phyloP scores from a whole-genome alignment of 2,113 vertebrate genomes.

The Arizona elegans region DNA sequence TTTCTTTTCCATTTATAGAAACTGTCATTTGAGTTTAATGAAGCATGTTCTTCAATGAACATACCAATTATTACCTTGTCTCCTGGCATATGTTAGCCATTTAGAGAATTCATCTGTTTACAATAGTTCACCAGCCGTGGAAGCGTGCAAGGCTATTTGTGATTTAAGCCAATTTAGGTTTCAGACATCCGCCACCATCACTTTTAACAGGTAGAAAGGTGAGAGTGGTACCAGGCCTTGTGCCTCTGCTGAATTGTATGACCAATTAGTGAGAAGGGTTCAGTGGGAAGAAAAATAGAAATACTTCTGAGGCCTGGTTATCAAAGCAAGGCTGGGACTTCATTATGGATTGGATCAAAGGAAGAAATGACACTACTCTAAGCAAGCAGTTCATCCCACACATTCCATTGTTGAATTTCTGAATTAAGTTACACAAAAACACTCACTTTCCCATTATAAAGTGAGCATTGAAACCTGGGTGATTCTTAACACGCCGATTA shows the following conservation, averaged over 20 bases:
- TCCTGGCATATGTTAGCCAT: conserved; percentile 21
- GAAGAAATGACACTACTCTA: too few species aligned
- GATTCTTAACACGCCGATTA: not conserved
- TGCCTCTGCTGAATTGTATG: not conserved
- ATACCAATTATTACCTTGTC: conserved; percentile 18
- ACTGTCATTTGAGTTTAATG: not conserved
- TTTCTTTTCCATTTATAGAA: conserved; percentile 17
- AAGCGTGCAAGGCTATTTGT: conserved; percentile 24
- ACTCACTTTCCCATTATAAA: not conserved
- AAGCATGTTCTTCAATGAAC: conserved; percentile 30
- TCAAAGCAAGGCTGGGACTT: not conserved
- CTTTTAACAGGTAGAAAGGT: conserved; percentile 1
- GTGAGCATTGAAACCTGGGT: not conserved
- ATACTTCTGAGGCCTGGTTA: not conserved
- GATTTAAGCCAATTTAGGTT: not conserved
- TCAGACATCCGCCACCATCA: not conserved
- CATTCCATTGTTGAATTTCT: not conserved
- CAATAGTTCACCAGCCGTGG: not conserved
- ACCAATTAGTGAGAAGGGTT: conserved; percentile 6
- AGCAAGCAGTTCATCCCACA: not conserved
- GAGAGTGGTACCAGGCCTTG: not conserved
- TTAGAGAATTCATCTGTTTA: conserved; percentile 32
- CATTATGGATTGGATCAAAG: not conserved
- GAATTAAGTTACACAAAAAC: not conserved
- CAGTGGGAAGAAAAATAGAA: not conserved